Evolutionary conservation across 64 coral and sea anemone species (phyloP).

Genomic region (Stylophora pistillata): DNA sequence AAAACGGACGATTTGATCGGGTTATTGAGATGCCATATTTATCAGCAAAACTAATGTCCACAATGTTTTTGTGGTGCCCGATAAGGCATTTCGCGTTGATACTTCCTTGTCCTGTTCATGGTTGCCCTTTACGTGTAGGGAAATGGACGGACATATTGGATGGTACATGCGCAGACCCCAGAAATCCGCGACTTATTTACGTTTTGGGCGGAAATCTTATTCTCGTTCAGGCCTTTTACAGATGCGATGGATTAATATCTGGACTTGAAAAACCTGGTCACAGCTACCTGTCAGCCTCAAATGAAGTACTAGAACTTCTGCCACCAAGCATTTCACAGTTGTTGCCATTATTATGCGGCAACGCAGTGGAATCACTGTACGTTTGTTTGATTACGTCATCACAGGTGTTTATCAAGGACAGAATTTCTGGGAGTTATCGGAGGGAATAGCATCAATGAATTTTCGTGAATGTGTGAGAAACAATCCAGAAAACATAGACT

Average conservation of each 20-base stretch:
- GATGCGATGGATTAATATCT: neutral
- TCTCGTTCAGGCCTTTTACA: conserved; percentile 38
- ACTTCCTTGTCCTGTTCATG: conserved; percentile 33
- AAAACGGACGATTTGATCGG: conserved; percentile 25
- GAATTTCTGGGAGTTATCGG: conserved; percentile 44
- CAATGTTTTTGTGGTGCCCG: conserved; percentile 59
- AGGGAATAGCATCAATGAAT: conserved; percentile 61
- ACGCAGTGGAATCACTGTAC: conserved; percentile 40
- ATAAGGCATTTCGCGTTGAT: conserved; percentile 35
- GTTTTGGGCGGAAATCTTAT: conserved; percentile 36
- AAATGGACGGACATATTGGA: conserved; percentile 30
- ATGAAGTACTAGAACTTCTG: conserved; percentile 33
- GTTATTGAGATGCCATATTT: neutral
- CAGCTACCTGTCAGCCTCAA: conserved; percentile 53
- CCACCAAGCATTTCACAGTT: neutral
- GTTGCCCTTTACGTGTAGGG: conserved; percentile 5
- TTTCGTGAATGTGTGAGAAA: conserved; percentile 44
- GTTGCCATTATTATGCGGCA: conserved; percentile 43
- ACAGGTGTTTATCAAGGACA: conserved; percentile 21
- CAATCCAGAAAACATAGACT: conserved; percentile 32
- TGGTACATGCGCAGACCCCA: neutral
- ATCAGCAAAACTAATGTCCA: conserved; percentile 16
- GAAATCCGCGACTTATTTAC: conserved; percentile 37
- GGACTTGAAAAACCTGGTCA: conserved; percentile 15
- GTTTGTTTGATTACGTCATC: conserved; percentile 28